Evolutionary conservation across 1,140 invertebrate species (phyloP).

Genomic region (Lasioglossum baleicum): DNA sequence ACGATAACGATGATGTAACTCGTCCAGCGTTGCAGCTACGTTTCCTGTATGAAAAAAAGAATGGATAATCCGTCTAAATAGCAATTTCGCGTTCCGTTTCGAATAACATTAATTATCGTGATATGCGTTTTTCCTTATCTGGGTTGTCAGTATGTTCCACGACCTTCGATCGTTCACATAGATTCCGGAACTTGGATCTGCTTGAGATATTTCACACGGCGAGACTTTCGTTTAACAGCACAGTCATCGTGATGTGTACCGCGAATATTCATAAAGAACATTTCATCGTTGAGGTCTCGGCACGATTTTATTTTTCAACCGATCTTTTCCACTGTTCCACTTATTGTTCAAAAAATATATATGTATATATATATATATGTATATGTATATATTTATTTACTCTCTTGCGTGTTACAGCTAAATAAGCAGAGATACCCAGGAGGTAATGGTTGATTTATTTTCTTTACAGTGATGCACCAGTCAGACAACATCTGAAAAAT

Average conservation of each 20-base stretch:
- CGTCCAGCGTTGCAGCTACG: too few relatives aligned
- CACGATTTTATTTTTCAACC: background rate
- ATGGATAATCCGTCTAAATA: background rate
- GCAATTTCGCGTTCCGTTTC: background rate
- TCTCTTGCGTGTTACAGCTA: too few relatives aligned
- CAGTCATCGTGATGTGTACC: conserved; percentile 18
- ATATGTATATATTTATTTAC: too few relatives aligned
- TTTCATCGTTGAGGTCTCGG: background rate
- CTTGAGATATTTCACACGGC: conserved; percentile 26
- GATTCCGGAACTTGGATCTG: conserved; percentile 19
- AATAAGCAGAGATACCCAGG: background rate
- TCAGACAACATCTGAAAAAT: conserved; percentile 95
- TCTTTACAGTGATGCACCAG: conserved; percentile 86
- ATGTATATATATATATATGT: too few relatives aligned
- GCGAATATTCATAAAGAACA: background rate
- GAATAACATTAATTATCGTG: conserved; percentile 27
- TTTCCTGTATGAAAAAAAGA: background rate
- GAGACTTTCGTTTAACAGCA: conserved; percentile 16
- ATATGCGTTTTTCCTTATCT: conserved; percentile 22
- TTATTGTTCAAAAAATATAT: background rate
- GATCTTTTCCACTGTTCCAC: background rate
- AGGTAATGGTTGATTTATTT: background rate
- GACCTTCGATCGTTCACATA: conserved; percentile 21
- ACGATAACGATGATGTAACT: conserved; percentile 15
- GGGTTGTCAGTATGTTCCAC: background rate